Conservation (phyloP, 2,113 vertebrate genomes). For the Alouatta palliata region DNA sequence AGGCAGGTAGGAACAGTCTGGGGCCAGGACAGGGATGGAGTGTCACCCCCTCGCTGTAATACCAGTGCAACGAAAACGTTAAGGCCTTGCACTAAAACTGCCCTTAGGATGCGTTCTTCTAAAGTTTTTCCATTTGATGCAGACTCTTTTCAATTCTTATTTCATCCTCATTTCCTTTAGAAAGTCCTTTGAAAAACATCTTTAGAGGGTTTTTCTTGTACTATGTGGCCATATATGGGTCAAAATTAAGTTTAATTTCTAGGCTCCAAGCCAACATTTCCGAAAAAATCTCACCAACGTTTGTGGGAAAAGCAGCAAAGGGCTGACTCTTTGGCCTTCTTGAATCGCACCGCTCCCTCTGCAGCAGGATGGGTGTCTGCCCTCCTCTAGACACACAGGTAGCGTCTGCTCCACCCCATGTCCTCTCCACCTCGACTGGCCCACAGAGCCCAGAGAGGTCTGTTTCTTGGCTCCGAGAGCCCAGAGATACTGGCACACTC, state of each 20-base stretch:
- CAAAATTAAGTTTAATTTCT: not conserved
- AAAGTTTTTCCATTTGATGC: not conserved
- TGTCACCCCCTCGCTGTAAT: not conserved
- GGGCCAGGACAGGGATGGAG: accelerated
- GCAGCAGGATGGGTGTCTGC: not conserved
- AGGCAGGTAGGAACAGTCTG: not conserved
- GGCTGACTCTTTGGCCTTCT: not conserved
- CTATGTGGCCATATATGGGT: not conserved
- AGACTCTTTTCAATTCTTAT: not conserved
- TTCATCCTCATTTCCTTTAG: not conserved
- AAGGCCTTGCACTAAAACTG: not conserved
- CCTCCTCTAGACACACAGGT: not conserved
- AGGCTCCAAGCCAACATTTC: not conserved
- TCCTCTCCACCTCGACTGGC: not conserved
- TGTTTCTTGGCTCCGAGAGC: not conserved
- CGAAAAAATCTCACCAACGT: not conserved
- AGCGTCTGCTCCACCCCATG: accelerated
- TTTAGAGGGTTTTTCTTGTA: not conserved
- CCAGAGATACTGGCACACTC: not conserved
- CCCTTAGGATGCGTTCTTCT: not conserved
- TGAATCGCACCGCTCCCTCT: not conserved
- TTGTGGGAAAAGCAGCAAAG: not conserved
- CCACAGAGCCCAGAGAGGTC: not conserved
- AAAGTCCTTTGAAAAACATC: not conserved
- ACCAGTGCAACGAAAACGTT: not conserved